A percentile compares a stretch with the other conserved stretches of the same genome.
These are phyloP conservation scores for Carollia perspicillata DNA, from an alignment of 2,113 vertebrate species.

Conservation along the genomic window DNA sequence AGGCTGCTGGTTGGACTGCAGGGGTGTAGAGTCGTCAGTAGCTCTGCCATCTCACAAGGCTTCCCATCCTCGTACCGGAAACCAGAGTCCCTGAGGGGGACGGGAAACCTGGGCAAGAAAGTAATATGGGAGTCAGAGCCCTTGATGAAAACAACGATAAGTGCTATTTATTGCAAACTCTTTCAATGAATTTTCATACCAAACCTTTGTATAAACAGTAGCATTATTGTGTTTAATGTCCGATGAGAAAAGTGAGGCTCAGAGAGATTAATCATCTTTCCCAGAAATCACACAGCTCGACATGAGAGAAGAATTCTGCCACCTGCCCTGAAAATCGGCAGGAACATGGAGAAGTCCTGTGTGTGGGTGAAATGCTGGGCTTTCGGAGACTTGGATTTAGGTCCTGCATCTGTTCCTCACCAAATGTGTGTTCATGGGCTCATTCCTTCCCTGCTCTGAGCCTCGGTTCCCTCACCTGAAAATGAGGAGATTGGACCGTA, in stretches of 20 bases:
- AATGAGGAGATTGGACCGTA: not conserved
- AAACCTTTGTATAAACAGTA: not conserved
- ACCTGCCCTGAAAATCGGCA: not conserved
- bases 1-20: not conserved
- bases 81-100: rapidly evolving
- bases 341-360: not conserved
- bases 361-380: not conserved
- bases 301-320: not conserved
- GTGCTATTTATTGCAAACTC: not conserved
- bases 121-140: not conserved
- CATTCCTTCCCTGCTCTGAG: not conserved
- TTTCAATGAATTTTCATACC: not conserved
- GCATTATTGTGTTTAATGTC: not conserved
- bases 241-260: not conserved
- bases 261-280: not conserved
- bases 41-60: not conserved
- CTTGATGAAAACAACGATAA: not conserved
- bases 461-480: not conserved
- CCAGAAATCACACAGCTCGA: not conserved
- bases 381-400: not conserved
- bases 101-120: not conserved
- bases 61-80: not conserved
- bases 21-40: not conserved
- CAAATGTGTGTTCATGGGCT: not conserved
- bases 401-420: not conserved